phyloP scores from a whole-genome alignment of 1,140 invertebrate genomes.

The Hyphantria cunea region DNA sequence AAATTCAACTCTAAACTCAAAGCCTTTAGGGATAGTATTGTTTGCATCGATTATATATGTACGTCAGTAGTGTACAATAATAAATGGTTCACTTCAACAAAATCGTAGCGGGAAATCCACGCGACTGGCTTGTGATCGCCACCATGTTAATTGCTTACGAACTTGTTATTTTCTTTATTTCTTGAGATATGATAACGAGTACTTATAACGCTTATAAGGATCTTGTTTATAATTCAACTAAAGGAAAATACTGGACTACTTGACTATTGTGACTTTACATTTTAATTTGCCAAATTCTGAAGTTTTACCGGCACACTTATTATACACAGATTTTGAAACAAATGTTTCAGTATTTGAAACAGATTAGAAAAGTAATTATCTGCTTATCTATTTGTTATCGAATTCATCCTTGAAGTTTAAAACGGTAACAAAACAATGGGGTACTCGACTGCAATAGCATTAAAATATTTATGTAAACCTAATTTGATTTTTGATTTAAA shows the following conservation, averaged over 20 bases:
- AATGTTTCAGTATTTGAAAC: too few relatives aligned
- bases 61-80: conserved; percentile 74
- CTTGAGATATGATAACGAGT: conserved; percentile 45
- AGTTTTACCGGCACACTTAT: too few relatives aligned
- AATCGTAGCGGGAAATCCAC: conserved; percentile 77
- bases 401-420: conserved; percentile 1
- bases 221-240: conserved; percentile 38
- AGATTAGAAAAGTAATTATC: too few relatives aligned
- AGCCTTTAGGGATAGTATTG: conserved; percentile 41
- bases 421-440: not conserved
- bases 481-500: too few relatives aligned
- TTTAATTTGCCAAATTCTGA: too few relatives aligned
- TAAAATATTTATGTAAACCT: conserved; percentile 1
- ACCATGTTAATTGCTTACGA: conserved; percentile 69
- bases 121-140: conserved; percentile 74
- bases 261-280: too few relatives aligned
- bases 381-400: too few relatives aligned
- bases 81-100: conserved; percentile 77
- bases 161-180: conserved; percentile 62
- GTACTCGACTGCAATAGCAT: not conserved
- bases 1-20: conserved; percentile 60
- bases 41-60: conserved; percentile 40
- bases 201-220: conserved; percentile 29
- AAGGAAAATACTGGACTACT: conserved; percentile 8
- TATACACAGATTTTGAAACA: too few relatives aligned